Conservation (phyloP, 2,113 vertebrate genomes). For the Pteronura brasiliensis region DNA sequence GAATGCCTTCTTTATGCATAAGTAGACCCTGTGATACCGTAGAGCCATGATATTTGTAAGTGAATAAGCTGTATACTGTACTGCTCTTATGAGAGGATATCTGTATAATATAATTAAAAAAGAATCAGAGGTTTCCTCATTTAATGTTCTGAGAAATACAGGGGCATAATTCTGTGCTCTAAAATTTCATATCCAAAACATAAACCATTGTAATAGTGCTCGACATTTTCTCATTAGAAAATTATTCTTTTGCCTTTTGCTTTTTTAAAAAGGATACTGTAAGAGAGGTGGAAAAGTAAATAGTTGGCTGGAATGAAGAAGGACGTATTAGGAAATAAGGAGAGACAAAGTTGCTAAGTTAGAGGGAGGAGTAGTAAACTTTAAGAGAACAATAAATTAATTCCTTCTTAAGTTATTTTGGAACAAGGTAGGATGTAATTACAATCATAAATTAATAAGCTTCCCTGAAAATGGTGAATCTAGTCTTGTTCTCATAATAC, state of each 20-base stretch:
- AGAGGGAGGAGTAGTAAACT: not conserved
- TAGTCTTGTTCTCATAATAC: not conserved
- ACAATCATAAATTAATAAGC: not conserved
- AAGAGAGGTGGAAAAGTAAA: not conserved
- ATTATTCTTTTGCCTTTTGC: not conserved
- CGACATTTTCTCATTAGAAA: not conserved
- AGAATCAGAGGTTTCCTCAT: not conserved
- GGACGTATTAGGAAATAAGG: not conserved
- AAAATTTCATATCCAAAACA: not conserved
- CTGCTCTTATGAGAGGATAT: not conserved
- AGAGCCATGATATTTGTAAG: not conserved
- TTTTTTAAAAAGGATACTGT: not conserved
- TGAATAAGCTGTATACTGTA: not conserved
- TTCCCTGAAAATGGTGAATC: not conserved
- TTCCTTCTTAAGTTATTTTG: not conserved
- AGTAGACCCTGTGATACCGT: not conserved
- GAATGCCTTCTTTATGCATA: not conserved
- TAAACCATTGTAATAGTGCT: not conserved
- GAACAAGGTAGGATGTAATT: not conserved
- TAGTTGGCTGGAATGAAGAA: not conserved
- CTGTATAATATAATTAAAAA: not conserved
- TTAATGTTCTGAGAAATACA: not conserved
- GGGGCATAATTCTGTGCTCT: not conserved
- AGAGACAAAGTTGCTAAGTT: not conserved
- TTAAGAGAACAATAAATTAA: not conserved